Evolutionary conservation across 2,888 invertebrate species (phyloP), one percentile per base, ranked within the genome.

Genomic region (Cyrtodaria siliqua): DNA sequence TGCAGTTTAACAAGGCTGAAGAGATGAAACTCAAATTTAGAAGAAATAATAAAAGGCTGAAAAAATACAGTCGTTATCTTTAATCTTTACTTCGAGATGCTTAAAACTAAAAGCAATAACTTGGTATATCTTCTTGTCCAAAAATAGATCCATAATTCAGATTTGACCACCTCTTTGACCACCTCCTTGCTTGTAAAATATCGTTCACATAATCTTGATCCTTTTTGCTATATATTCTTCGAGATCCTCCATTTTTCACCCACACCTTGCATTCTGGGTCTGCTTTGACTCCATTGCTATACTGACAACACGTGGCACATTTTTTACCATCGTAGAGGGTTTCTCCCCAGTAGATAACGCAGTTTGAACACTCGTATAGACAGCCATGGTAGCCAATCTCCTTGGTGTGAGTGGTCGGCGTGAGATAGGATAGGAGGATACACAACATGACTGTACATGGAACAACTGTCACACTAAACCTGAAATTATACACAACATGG

Each of bases 281-380:
- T 8, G 84, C 72, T 61, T 83, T 85, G 18, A 70, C 59, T 3
- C 87, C 87, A 42, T 77, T 74, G 56, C 82, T 83, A 60, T 77
- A 44, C 1, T 79, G 83, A 70, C 87, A 87, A 66, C 81, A 83
- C 16, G 79, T 75, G 2, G 86, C 87, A 69, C 87, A 87, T 29
- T 63, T 70, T 57, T 79, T 72, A 1, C 87, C 87, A 56, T 87
- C 83, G 72, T 85, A 87, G 4, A 87, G 67, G 12, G 80, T 74
- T 24, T 83, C 83, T 33, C 87, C 86, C 82, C 85, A 86, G 14
- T 82, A 73, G 33, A 80, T 68, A n/a, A 87, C 84, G 59, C 87
- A 87, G 44, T 76, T 75, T 49, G 83, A 76, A 60, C 87, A 87
- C 57, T 85, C 84, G 52, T 75, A 80, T 27, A 87, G 72, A 49